These are phyloP conservation scores for Ptilonorhynchus violaceus DNA, from an alignment of 2,113 vertebrate genomes.

Conservation along the genomic window DNA sequence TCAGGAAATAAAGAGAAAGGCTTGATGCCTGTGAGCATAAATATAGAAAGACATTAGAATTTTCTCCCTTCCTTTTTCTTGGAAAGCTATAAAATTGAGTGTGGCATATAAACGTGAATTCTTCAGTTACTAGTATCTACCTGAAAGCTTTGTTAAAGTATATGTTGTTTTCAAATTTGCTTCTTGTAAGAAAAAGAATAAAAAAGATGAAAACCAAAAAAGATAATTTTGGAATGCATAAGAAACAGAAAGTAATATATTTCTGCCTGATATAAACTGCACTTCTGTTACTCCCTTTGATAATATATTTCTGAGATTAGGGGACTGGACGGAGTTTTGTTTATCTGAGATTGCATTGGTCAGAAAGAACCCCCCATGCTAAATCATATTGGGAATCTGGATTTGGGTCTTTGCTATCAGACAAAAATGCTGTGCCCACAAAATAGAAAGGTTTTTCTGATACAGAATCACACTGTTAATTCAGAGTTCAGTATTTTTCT, in stretches of 20 bases:
- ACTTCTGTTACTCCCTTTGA: not conserved
- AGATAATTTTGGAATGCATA: not conserved
- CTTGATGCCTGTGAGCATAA: slow-evolving; percentile 22
- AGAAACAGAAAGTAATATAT: not conserved
- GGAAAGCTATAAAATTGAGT: not conserved
- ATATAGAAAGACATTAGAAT: not conserved
- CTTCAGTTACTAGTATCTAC: not conserved
- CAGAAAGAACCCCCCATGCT: not conserved
- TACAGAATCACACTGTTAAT: not conserved
- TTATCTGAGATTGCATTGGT: not conserved
- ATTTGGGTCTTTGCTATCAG: not conserved
- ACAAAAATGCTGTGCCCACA: not conserved
- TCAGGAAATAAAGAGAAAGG: not conserved
- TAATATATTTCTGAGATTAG: not conserved
- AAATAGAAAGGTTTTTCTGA: not conserved
- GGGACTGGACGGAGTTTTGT: not conserved
- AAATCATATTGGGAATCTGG: not conserved
- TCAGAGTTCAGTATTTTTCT: not conserved
- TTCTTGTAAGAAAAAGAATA: not conserved
- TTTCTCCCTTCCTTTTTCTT: not conserved
- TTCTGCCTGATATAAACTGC: not conserved
- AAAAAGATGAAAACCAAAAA: not conserved
- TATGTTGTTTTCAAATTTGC: not conserved
- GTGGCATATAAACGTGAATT: not conserved
- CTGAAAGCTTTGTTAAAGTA: not conserved